These are phyloP conservation scores for Cynopterus sphinx DNA, from an alignment of 2,797 vertebrate genomes.

Conservation along the genomic window DNA sequence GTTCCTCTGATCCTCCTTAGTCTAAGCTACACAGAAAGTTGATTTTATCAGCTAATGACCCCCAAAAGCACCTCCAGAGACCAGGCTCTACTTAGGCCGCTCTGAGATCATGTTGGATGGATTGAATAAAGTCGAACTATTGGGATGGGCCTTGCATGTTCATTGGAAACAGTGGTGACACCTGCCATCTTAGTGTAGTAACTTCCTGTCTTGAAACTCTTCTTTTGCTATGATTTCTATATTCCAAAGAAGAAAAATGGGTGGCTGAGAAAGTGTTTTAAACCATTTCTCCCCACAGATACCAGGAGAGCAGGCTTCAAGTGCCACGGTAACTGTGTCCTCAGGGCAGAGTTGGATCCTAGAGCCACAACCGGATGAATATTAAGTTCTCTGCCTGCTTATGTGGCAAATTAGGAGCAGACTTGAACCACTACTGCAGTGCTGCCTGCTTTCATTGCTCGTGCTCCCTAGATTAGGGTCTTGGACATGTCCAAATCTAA, in stretches of 20 bases:
- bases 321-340: background rate
- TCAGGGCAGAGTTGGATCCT: background rate
- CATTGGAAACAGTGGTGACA: background rate
- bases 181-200: background rate
- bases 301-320: background rate
- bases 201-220: background rate
- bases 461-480: no score
- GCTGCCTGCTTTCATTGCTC: background rate
- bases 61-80: background rate
- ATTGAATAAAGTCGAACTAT: slow-evolving; percentile 38
- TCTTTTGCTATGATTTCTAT: background rate
- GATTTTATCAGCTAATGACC: background rate
- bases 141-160: background rate
- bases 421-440: background rate
- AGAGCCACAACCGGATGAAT: background rate
- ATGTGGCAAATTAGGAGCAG: background rate
- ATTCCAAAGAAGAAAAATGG: background rate
- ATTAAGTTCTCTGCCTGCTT: background rate
- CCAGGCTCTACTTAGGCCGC: background rate
- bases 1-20: background rate
- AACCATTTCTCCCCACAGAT: background rate
- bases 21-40: background rate
- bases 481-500: background rate
- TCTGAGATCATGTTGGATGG: background rate
- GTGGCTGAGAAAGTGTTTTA: background rate